Evolutionary conservation across 2,888 invertebrate genomes (phyloP).

Genomic region (Gonocerus acuteangulatus): DNA sequence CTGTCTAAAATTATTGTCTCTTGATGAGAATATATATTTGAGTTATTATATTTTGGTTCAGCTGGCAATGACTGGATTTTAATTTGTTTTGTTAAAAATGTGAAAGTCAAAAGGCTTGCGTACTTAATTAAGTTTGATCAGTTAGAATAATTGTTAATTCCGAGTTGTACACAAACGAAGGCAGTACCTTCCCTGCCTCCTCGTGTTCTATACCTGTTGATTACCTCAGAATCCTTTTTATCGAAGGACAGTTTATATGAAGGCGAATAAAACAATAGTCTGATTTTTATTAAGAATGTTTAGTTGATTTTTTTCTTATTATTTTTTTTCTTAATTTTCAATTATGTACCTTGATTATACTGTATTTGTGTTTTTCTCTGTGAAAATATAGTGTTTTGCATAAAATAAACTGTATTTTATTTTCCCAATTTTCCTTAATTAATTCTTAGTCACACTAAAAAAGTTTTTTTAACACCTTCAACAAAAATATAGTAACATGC

Average conservation of each 20-base stretch:
- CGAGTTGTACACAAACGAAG: background rate
- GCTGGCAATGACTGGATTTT: no score
- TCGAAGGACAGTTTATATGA: constrained; percentile 21
- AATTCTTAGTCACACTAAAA: no score
- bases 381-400: constrained; percentile 25
- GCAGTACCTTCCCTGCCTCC: background rate
- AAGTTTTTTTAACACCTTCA: no score
- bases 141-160: background rate
- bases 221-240: constrained; percentile 19
- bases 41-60: no score
- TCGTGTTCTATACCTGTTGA: constrained; percentile 12
- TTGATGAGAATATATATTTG: no score
- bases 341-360: constrained; percentile 21
- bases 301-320: constrained; percentile 14
- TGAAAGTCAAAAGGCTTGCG: background rate
- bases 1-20: no score
- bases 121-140: background rate
- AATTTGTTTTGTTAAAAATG: no score
- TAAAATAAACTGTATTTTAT: background rate
- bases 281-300: constrained; percentile 24
- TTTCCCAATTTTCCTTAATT: no score
- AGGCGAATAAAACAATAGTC: constrained; percentile 18
- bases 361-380: constrained; percentile 19
- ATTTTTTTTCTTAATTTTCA: constrained; percentile 13
- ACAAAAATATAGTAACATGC: no score